phyloP scores from a whole-genome alignment of 2,888 invertebrate genomes.

The Nomada lathburiana region DNA sequence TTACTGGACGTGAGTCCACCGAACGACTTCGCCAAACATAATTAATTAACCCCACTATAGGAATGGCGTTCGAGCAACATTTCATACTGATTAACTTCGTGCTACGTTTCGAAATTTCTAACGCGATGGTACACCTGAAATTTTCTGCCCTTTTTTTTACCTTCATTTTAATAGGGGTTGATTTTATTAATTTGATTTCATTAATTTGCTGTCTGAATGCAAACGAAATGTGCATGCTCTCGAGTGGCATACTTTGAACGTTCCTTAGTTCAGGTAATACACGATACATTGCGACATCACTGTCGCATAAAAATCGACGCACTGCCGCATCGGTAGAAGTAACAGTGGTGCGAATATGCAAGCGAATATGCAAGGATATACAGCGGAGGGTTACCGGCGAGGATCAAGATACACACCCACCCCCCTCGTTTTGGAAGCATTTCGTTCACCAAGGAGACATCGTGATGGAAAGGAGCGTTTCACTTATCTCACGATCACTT shows the following conservation, averaged over 20 bases:
- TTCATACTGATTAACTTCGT: slow-evolving; percentile 42
- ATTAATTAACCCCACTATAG: slow-evolving; percentile 69
- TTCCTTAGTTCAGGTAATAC: too few relatives aligned
- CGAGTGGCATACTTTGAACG: too few relatives aligned
- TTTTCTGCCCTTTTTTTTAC: neutral
- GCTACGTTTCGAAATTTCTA: slow-evolving; percentile 8
- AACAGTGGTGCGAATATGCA: too few relatives aligned
- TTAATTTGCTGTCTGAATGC: too few relatives aligned
- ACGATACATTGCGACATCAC: too few relatives aligned
- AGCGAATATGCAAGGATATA: too few relatives aligned
- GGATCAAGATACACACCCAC: neutral
- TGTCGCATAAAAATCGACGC: too few relatives aligned
- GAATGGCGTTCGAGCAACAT: slow-evolving; percentile 53
- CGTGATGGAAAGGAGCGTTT: slow-evolving; percentile 64
- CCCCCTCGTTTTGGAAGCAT: slow-evolving; percentile 8
- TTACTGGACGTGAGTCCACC: slow-evolving; percentile 66
- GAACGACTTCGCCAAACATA: slow-evolving; percentile 70
- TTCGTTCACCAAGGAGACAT: slow-evolving; percentile 37
- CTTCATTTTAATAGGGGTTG: too few relatives aligned
- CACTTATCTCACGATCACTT: slow-evolving; percentile 76
- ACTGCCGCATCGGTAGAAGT: too few relatives aligned
- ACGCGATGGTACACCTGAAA: neutral
- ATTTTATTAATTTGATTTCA: too few relatives aligned
- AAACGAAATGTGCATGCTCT: too few relatives aligned
- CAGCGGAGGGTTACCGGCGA: neutral